A percentile compares a stretch with the other conserved stretches of the same genome.
Conservation (phyloP, 2,888 invertebrate species). For the Prostheceraeus crozeri region DNA sequence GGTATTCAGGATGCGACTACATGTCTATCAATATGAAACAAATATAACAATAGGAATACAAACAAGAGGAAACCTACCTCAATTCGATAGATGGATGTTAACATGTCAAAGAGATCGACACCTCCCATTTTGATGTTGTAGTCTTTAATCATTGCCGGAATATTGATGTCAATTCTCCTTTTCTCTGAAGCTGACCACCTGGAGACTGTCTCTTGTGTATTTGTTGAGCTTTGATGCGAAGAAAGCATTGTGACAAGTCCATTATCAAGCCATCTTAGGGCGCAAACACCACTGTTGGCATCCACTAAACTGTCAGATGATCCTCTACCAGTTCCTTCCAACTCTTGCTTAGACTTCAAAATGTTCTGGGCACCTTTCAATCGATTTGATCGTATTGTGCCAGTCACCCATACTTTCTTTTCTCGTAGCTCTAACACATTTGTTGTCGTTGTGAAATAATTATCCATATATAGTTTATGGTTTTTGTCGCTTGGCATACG, state of each 20-base stretch:
- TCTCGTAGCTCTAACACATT: not conserved
- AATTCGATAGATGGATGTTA: no score
- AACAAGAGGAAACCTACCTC: no score
- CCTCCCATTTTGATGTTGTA: not conserved
- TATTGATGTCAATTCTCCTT: not conserved
- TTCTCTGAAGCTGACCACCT: not conserved
- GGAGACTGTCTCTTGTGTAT: not conserved
- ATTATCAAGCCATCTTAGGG: not conserved
- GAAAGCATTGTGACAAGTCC: not conserved
- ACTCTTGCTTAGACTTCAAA: not conserved
- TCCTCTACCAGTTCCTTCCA: slow-evolving; percentile 18
- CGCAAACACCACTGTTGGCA: not conserved
- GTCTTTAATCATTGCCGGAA: not conserved
- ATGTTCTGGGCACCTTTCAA: slow-evolving; percentile 10
- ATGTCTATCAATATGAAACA: no score
- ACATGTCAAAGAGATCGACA: not conserved
- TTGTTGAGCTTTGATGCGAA: no score
- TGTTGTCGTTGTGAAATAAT: slow-evolving; percentile 20
- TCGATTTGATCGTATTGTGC: slow-evolving; percentile 19
- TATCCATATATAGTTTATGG: slow-evolving; percentile 19
- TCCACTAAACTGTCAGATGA: not conserved
- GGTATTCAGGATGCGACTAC: no score
- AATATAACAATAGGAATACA: no score
- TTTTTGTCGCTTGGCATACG: not conserved
- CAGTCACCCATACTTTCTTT: slow-evolving; percentile 7